Conservation (phyloP, 1,140 invertebrate genomes). For the Bombus impatiens region DNA sequence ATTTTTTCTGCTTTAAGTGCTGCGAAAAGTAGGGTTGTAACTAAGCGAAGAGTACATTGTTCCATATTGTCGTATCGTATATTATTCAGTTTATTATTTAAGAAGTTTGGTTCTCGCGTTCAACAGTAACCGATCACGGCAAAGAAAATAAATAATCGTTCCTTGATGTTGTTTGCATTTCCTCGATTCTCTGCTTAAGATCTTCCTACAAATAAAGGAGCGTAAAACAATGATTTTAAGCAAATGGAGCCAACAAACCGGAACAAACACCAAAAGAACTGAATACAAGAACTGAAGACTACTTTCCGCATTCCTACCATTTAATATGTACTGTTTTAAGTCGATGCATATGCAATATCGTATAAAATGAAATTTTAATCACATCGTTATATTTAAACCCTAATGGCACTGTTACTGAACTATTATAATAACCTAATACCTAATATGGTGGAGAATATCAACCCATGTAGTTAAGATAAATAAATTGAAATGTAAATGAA, state of each 20-base stretch:
- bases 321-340: neutral
- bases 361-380: too few species aligned
- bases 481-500: neutral
- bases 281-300: neutral
- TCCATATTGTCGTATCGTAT: neutral
- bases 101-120: neutral
- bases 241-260: neutral
- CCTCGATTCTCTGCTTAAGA: neutral
- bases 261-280: neutral
- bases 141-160: constrained; percentile 22
- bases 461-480: neutral
- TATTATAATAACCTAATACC: too few species aligned
- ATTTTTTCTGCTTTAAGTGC: neutral
- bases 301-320: neutral
- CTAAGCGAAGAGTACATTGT: neutral
- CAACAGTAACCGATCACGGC: neutral
- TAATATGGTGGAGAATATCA: too few species aligned
- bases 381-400: too few species aligned
- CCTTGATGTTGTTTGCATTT: neutral
- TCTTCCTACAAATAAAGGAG: neutral
- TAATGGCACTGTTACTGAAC: too few species aligned
- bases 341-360: too few species aligned
- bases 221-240: neutral
- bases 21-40: neutral
- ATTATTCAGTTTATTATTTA: constrained; percentile 10